Conservation (phyloP, 2,797 vertebrate genomes). For the Epinephelus coioides region DNA sequence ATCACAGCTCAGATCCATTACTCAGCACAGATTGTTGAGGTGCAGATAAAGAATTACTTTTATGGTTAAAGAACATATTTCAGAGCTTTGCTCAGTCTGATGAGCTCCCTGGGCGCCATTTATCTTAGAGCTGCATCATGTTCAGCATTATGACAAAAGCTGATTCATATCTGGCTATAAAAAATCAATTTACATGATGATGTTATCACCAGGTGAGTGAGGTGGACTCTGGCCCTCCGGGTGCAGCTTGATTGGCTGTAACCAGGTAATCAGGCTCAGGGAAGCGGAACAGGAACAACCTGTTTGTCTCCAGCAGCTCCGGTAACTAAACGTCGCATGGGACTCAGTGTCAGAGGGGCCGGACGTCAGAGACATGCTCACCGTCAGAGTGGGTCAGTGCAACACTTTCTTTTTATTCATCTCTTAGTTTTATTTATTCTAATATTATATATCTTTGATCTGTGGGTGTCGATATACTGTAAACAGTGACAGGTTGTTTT, state of each 20-base stretch:
- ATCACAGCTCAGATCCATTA: too few relatives aligned
- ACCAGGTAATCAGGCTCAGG: neutral
- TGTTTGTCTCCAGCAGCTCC: neutral
- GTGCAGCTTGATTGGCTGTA: slow-evolving; percentile 27
- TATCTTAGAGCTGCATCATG: too few relatives aligned
- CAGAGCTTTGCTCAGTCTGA: too few relatives aligned
- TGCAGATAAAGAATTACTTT: too few relatives aligned
- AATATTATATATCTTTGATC: too few relatives aligned
- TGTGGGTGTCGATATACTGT: too few relatives aligned
- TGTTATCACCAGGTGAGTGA: neutral
- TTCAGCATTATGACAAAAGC: too few relatives aligned
- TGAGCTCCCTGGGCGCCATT: too few relatives aligned
- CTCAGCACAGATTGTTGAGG: too few relatives aligned
- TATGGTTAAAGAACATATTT: too few relatives aligned
- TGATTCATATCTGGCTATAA: neutral
- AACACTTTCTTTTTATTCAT: neutral
- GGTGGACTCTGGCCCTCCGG: neutral
- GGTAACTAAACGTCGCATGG: neutral
- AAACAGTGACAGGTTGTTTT: neutral
- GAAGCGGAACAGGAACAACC: slow-evolving; percentile 8
- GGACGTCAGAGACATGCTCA: slow-evolving; percentile 29
- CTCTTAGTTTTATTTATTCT: neutral
- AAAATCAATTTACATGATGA: too few relatives aligned
- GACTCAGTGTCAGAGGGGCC: neutral
- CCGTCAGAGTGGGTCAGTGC: slow-evolving; percentile 41